Conservation (phyloP, 2,888 invertebrate genomes). For the Tinea trinotella region DNA sequence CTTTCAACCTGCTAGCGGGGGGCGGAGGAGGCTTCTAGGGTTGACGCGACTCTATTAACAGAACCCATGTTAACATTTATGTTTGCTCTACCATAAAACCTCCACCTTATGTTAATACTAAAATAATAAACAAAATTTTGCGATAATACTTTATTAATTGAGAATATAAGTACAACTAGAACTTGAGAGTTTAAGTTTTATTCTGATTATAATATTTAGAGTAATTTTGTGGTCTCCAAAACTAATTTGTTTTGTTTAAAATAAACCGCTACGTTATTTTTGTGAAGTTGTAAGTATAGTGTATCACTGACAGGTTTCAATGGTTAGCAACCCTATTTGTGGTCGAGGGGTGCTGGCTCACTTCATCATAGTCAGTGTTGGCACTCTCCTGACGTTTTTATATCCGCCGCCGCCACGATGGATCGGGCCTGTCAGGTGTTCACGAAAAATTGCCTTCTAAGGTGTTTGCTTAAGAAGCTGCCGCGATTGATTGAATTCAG, state of each 20-base stretch:
- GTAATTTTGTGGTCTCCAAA: too few species aligned
- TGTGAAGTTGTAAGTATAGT: too few species aligned
- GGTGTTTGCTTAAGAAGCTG: conserved; percentile 30
- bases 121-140: too few species aligned
- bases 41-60: conserved; percentile 37
- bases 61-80: too few species aligned
- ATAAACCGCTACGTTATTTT: too few species aligned
- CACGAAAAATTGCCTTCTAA: conserved; percentile 45
- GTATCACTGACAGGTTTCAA: neutral
- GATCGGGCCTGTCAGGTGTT: conserved; percentile 49
- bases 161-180: too few species aligned
- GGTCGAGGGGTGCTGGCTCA: conserved; percentile 31
- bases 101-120: too few species aligned
- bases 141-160: too few species aligned
- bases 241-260: too few species aligned
- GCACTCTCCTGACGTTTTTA: conserved; percentile 50
- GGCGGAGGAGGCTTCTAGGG: conserved; percentile 33
- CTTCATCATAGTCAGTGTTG: conserved; percentile 55
- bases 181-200: too few species aligned
- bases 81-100: too few species aligned
- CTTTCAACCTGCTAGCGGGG: conserved; percentile 65
- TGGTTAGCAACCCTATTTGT: conserved; percentile 32
- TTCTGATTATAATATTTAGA: too few species aligned
- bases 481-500: conserved; percentile 30
- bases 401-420: conserved; percentile 38